Conservation (phyloP, 2,797 vertebrate species). For the Halcyon smyrnensis region DNA sequence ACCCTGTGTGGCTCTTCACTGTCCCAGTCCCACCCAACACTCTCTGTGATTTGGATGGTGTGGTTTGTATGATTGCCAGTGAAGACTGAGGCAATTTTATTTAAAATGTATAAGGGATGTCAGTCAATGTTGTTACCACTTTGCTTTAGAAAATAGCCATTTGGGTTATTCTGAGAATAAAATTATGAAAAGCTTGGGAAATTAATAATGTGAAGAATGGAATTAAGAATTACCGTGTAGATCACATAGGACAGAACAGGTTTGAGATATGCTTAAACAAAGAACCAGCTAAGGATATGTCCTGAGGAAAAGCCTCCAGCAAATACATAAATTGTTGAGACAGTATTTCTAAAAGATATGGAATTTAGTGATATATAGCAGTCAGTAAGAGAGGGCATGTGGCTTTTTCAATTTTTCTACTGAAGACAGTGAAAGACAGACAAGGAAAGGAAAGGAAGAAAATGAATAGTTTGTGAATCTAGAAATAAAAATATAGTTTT, state of each 20-base stretch:
- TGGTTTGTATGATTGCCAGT: no score
- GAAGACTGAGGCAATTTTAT: background rate
- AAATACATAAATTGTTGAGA: background rate
- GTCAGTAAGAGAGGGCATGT: background rate
- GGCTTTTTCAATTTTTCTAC: background rate
- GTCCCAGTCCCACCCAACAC: no score
- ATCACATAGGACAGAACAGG: background rate
- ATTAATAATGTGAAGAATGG: background rate
- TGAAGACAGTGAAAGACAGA: background rate
- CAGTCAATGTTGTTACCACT: background rate
- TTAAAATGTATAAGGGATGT: background rate
- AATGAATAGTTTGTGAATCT: fast-evolving
- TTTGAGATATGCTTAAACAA: constrained; percentile 14
- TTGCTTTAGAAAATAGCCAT: background rate
- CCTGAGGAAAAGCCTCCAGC: constrained; percentile 23
- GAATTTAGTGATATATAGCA: background rate
- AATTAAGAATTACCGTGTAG: background rate
- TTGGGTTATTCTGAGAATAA: background rate
- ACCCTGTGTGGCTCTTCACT: no score
- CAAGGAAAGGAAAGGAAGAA: background rate
- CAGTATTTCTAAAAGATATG: background rate
- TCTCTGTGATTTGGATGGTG: no score
- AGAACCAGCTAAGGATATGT: background rate
- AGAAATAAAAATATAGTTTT: background rate
- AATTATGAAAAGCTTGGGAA: background rate